Evolutionary conservation across 1,140 invertebrate genomes (phyloP).

Genomic region (Brachionus calyciflorus): DNA sequence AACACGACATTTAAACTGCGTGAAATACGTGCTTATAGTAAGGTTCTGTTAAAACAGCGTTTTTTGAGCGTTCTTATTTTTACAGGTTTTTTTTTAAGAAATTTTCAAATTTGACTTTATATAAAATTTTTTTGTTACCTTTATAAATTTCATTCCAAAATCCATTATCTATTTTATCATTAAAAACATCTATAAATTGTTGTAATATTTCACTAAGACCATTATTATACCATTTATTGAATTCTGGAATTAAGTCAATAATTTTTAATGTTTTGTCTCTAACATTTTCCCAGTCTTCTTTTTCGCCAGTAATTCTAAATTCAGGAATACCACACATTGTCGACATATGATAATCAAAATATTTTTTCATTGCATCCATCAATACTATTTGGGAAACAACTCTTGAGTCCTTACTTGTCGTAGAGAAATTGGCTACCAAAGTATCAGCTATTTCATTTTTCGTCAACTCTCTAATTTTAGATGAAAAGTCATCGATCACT

Average conservation of each 20-base stretch:
- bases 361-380: slow-evolving; percentile 46
- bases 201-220: background rate
- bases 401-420: background rate
- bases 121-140: background rate
- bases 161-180: slow-evolving; percentile 19
- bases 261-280: background rate
- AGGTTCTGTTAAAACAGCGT: too few species aligned
- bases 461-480: slow-evolving; percentile 12
- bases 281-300: slow-evolving; percentile 35
- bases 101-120: background rate
- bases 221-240: slow-evolving; percentile 33
- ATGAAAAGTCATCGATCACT: slow-evolving; percentile 38
- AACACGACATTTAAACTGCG: too few species aligned
- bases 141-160: slow-evolving; percentile 46
- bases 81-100: too few species aligned
- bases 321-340: slow-evolving; percentile 43
- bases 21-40: too few species aligned
- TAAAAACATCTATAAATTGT: slow-evolving; percentile 6
- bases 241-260: slow-evolving; percentile 13
- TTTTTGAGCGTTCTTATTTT: too few species aligned
- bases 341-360: slow-evolving; percentile 10
- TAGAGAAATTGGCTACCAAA: background rate
- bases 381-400: slow-evolving; percentile 45
- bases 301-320: slow-evolving; percentile 26
- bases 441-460: slow-evolving; percentile 30